Evolutionary conservation across 2,888 invertebrate species (phyloP).

Genomic region (Sympetrum striolatum): DNA sequence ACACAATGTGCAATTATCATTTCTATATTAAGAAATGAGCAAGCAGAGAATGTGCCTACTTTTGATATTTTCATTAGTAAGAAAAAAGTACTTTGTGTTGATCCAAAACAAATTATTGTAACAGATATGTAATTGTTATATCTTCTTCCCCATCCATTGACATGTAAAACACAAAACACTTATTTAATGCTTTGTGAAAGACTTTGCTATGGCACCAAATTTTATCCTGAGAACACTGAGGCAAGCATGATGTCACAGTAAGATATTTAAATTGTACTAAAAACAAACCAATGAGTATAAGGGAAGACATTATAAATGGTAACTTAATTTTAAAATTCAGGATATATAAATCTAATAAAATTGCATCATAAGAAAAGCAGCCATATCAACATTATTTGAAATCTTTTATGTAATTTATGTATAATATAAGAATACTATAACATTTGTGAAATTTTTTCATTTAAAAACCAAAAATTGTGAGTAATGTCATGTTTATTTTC

Average conservation of each 20-base stretch:
- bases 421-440: background rate
- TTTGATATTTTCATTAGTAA: background rate
- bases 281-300: background rate
- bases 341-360: background rate
- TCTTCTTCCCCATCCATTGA: background rate
- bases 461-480: background rate
- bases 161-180: background rate
- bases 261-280: background rate
- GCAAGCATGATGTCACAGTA: background rate
- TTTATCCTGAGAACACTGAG: background rate
- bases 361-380: constrained; percentile 14
- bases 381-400: constrained; percentile 29
- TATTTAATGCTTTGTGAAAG: background rate
- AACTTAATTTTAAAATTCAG: background rate
- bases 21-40: background rate
- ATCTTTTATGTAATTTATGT: background rate
- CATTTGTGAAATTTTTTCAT: background rate
- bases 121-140: background rate
- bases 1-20: constrained; percentile 8
- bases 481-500: background rate
- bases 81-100: background rate
- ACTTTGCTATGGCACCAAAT: constrained; percentile 34
- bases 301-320: background rate
- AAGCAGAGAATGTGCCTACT: constrained; percentile 24
- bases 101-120: background rate